Evolutionary conservation across 1,140 invertebrate genomes (phyloP).

Genomic region (Formica exsecta): DNA sequence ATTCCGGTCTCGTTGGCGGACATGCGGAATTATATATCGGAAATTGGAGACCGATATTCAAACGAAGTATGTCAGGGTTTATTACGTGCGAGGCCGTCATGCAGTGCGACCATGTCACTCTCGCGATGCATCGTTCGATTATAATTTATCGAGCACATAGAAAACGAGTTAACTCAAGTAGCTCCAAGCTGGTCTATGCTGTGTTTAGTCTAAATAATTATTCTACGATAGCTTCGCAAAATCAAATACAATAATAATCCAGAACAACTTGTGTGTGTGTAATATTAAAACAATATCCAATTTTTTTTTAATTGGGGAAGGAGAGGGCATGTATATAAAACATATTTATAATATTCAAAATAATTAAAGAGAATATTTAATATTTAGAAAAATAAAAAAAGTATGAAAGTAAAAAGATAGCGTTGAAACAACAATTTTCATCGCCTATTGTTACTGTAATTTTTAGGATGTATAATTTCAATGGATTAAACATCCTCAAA

Average conservation of each 20-base stretch:
- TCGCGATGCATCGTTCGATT: constrained; percentile 40
- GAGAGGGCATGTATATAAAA: no score
- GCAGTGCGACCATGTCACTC: constrained; percentile 35
- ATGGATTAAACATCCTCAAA: neutral
- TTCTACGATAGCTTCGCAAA: neutral
- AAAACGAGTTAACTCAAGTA: constrained; percentile 5
- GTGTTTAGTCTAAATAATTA: neutral
- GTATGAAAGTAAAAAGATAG: neutral
- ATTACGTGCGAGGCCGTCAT: constrained; percentile 47
- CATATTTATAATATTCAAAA: neutral
- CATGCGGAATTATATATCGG: constrained; percentile 49
- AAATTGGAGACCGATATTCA: constrained; percentile 55
- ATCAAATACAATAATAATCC: neutral
- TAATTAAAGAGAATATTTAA: neutral
- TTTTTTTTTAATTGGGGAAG: neutral
- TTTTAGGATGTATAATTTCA: neutral
- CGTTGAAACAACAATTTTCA: neutral
- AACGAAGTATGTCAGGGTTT: constrained; percentile 59
- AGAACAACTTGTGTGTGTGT: neutral
- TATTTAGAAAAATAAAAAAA: neutral
- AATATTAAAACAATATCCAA: neutral
- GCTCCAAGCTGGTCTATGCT: neutral
- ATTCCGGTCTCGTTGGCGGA: constrained; percentile 27
- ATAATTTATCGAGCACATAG: constrained; percentile 40
- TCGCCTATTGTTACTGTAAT: neutral